Base-by-base conservation (phyloP, 2,113 vertebrate species). In the Gila orcuttii region DNA sequence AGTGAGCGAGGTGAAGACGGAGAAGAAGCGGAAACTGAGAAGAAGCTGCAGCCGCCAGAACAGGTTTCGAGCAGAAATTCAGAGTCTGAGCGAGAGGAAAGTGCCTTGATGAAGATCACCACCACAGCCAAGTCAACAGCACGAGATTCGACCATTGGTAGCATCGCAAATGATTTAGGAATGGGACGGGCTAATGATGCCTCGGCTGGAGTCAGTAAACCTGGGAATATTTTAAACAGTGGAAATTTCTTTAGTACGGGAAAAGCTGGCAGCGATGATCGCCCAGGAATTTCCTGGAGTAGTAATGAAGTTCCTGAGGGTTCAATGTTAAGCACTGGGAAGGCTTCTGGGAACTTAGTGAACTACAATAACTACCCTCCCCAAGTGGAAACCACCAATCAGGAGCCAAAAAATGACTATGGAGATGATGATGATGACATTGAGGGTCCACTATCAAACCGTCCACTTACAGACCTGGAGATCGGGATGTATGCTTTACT, bases 401-500 rank as follows among this genome's bases (percentile, higher is more conserved):
- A 88, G 79, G 86, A 93, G 3, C 89, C 85, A 0, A 93, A 89
- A 0, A 2, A 89, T 4, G 60, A 87, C 33, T 19, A 76, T 66
- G 62, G 39, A 21, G 42, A 74, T n/a, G 36, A 77, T 10, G 76
- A 88, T 0, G 93, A 89, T 0, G 94, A 94, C 11, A 89, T 86
- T 0, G 96, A 96, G 71, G 94, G 93, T 3, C 79, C 91, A 0
- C 92, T 95, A 82, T 74, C 92, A 0, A 86, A 95, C 23, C 88
- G 96, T 6, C 96, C 96, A 0, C 95, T 98, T n/a, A 97, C 96
- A 0, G 97, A 99, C 91, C 91, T 99, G 84, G 97, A 99, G 92
- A 97, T 97, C 2, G 97, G 97, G 1, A 98, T 99, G 97, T 99
- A 98, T 0, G 97, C 97, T 1, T 90, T 99, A 64, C 83, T 99